Base-by-base conservation (phyloP, 2,113 vertebrate genomes). In the Psettodes erumei region DNA sequence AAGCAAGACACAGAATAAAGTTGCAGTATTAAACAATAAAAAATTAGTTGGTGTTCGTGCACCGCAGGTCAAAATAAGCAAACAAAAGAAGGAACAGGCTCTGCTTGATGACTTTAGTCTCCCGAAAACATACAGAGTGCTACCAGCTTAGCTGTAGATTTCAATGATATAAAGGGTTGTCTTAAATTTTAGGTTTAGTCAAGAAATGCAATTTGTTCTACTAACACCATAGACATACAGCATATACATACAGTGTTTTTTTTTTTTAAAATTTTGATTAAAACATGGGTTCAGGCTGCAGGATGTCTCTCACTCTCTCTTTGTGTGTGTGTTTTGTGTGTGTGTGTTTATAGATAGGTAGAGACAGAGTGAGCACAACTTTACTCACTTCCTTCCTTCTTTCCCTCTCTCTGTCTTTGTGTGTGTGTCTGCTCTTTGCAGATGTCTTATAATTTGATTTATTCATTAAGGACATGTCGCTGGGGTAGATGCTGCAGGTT, bases 371-470 rank as follows among this genome's bases (percentile, higher is more conserved):
- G n/a, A n/a, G n/a, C n/a, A 6, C 37, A 11, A 38, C 37, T 38
- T 38, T 12, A 10, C 18, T 43, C 16, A 6, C 42, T 43, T 9
- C 0, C 13, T 12, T 38, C 37, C 11, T 10, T 37, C 35, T 37
- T 10, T 37, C 35, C 16, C 12, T 5, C 40, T 32, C 10, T 47
- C 4, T 38, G 18, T 21, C 5, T 19, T 6, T 21, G 11, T 51
- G 3, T n/a, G n/a, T n/a, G n/a, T n/a, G n/a, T n/a, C n/a, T 35
- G 30, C 25, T 50, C 7, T 66, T 18, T 58, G 32, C 27, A 70
- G 45, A 71, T 63, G 11, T 37, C 56, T 60, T 15, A n/a, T 69
- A 27, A 81, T 79, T 50, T 35, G 2, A 73, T 71, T 59, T 56
- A 19, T 19, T 61, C 35, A 45, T 53, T 50, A 40, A 37, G 61